Evolutionary conservation across 2,888 invertebrate species (phyloP).

Genomic region (Nomada goodeniana): DNA sequence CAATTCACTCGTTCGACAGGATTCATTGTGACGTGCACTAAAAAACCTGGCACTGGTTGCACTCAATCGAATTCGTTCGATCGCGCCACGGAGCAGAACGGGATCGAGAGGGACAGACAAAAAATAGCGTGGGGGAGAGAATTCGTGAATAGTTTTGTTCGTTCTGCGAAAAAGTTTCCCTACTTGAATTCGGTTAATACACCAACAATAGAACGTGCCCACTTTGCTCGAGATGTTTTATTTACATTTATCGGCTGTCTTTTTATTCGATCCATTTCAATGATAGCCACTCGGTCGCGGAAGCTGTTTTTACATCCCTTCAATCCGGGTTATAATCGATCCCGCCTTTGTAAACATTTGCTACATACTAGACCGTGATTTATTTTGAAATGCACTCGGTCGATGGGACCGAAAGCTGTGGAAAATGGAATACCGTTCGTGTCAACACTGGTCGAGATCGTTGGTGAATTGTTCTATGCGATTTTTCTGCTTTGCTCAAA

Average conservation of each 20-base stretch:
- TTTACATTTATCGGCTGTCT: background rate
- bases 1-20: conserved; percentile 49
- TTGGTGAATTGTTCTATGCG: background rate
- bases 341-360: conserved; percentile 23
- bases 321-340: conserved; percentile 6
- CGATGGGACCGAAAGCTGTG: conserved; percentile 1
- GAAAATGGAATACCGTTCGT: conserved; percentile 23
- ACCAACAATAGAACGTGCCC: background rate
- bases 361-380: conserved; percentile 16
- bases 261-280: background rate
- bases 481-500: too few species aligned
- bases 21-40: conserved; percentile 43
- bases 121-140: background rate
- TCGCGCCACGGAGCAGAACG: background rate
- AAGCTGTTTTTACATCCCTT: background rate
- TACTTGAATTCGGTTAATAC: conserved; percentile 26
- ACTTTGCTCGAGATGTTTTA: background rate
- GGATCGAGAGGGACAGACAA: background rate
- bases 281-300: background rate
- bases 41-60: conserved; percentile 15
- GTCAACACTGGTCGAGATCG: conserved; percentile 9
- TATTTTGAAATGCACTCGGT: conserved; percentile 18
- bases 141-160: background rate
- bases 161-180: background rate
- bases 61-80: conserved; percentile 19